These are phyloP conservation scores for Astyanax mexicanus DNA, from an alignment of 2,797 vertebrate species.

Conservation along the genomic window DNA sequence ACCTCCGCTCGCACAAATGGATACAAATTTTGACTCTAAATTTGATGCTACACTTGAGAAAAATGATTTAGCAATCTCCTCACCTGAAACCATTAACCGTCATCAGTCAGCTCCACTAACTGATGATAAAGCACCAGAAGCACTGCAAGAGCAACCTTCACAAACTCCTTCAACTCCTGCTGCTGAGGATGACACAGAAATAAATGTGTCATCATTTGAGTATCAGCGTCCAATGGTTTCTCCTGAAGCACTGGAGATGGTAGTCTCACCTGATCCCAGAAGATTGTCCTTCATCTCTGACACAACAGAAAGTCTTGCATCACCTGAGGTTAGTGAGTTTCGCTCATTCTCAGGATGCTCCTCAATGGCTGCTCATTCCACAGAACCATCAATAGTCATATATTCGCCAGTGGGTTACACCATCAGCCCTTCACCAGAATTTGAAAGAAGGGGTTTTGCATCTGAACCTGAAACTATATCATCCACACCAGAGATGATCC, in stretches of 20 bases:
- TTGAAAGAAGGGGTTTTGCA: slow-evolving; percentile 51
- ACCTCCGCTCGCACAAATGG: slow-evolving; percentile 1
- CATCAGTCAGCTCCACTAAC: too few species aligned
- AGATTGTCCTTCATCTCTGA: slow-evolving; percentile 8
- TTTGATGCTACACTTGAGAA: slow-evolving; percentile 3
- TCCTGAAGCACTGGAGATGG: slow-evolving; percentile 30
- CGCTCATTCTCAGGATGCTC: slow-evolving; percentile 21
- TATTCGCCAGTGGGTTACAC: slow-evolving; percentile 34
- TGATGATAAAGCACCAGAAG: slow-evolving; percentile 4
- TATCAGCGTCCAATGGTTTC: slow-evolving; percentile 24
- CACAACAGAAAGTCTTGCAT: slow-evolving; percentile 2
- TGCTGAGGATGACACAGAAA: slow-evolving; percentile 1
- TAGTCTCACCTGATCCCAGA: background rate
- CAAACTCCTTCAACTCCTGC: slow-evolving; percentile 7
- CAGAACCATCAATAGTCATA: slow-evolving; percentile 34
- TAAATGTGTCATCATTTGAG: background rate
- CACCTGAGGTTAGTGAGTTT: slow-evolving; percentile 21
- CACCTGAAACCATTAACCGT: background rate
- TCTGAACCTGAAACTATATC: slow-evolving; percentile 54
- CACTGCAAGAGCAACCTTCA: background rate
- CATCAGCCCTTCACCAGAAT: slow-evolving; percentile 45
- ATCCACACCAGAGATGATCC: slow-evolving; percentile 61
- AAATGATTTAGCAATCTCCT: slow-evolving; percentile 14
- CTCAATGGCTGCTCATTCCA: background rate
- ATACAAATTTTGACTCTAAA: slow-evolving; percentile 1